phyloP scores from a whole-genome alignment of 1,140 invertebrate species.

The Saccostrea echinata region DNA sequence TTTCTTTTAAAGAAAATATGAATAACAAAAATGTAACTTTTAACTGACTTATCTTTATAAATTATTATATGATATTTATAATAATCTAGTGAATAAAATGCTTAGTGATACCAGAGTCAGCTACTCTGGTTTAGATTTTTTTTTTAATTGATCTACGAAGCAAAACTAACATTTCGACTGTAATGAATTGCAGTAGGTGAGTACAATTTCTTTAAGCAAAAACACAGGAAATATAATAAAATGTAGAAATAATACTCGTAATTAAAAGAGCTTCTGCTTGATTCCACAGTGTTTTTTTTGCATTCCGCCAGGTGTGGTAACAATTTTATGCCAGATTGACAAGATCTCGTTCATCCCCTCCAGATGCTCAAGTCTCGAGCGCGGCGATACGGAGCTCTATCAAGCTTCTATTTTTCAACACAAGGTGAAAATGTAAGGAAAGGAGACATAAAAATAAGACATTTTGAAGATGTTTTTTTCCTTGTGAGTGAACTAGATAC shows the following conservation, averaged over 20 bases:
- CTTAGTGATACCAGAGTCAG: no score
- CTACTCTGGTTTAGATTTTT: not conserved
- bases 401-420: slow-evolving; percentile 37
- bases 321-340: slow-evolving; percentile 31
- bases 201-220: not conserved
- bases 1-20: no score
- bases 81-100: no score
- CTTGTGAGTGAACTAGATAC: slow-evolving; percentile 23
- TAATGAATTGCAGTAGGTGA: not conserved
- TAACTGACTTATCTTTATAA: no score
- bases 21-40: no score
- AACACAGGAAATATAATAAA: not conserved
- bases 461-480: slow-evolving; percentile 25
- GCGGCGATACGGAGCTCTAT: not conserved
- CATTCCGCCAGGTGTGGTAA: slow-evolving; percentile 13
- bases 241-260: not conserved
- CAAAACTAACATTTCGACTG: not conserved
- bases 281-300: not conserved
- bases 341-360: slow-evolving; percentile 16
- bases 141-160: not conserved
- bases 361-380: not conserved
- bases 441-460: not conserved
- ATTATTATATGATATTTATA: no score
- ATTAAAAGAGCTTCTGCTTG: not conserved
- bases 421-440: not conserved